Evolutionary conservation across 2,113 vertebrate genomes (phyloP), one percentile per base, ranked within the genome.

Genomic region (Clarias gariepinus): DNA sequence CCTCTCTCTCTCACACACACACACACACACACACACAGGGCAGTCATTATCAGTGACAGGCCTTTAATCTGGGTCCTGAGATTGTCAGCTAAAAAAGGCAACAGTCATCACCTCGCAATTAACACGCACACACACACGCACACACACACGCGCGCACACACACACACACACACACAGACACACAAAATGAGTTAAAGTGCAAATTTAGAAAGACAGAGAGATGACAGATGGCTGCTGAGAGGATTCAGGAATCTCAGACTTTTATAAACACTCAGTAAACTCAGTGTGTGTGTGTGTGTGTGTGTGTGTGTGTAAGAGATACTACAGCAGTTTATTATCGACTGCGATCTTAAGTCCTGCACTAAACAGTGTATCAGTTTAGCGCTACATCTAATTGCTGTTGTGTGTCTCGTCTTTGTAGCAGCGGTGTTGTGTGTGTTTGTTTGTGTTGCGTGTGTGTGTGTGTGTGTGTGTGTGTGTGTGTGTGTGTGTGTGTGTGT

Each of bases 1-100:
- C 12, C 41, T 25, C 41, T 6, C 73, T n/a, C 74, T n/a, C 74
- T 15, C 41, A 0, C 41, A 41, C 33, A 7, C 30, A 18, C 18
- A 57, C 77, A 58, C 77, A 57, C 55, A 61, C 57, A 81, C 30
- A 36, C 57, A 61, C 30, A 60, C 19, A 81, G 18, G n/a, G 79
- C 5, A 23, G 79, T 81, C 79, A 81, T 81, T 81, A 81, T 81
- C 79, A 81, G 30, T 81, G 79, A 81, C 57, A 61, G 79, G 79
- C 30, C 33, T 41, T 41, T 81, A 81, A 81, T 81, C 58, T 41
- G 2, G 19, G 57, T 41, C 21, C 33, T 25, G 18, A 61, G 79
- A 61, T 36, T 61, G 57, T 81, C 11, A 30, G 18, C 79, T 60
- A 81, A 81, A 81, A 79, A 81, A 81, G 57, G 30, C 58, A 81